Base-by-base conservation (phyloP, 92 coral and sea anemone species). In the Epizoanthus ramosus region DNA sequence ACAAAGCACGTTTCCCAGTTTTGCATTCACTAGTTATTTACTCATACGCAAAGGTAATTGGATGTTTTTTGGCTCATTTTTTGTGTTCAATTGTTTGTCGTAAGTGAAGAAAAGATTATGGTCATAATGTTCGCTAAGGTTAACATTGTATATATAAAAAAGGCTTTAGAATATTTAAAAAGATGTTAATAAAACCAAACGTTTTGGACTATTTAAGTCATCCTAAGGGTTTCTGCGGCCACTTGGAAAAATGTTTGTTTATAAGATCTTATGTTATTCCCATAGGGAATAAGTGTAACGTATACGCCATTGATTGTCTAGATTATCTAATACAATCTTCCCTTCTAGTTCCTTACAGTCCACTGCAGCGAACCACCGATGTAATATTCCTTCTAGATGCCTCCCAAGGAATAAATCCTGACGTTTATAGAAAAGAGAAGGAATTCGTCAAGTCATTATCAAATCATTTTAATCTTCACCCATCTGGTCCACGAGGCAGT, bases 401-500 rank as follows among this genome's bases (percentile, higher is more conserved):
- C 52, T 73, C 79, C 9, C 24, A 61, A 25, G 63, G 63, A 50
- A 61, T 73, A 50, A 50, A 59, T 13, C 24, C 23, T 53, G 47
- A 73, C 18, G 79, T 50, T 53, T 73, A 50, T 73, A 22, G 28
- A 16, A 69, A 53, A 39, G 74, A 91, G 37, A 93, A 93, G 47
- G 73, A 67, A 35, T 93, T 90, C 68, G 90, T 93, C n/a, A 93
- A 91, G 57, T 57, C 89, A 28, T 60, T 89, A 25, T 84, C 85
- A 21, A 84, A 74, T 24, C 75, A 87, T 18, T 60, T 89, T 28
- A 80, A 74, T 63, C 64, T 91, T 12, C 84, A 89, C 8, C 92
- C 87, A 6, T 73, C 71, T 17, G 87, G 87, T 41, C 73, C 86
- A 14, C 92, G 79, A 6, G 92, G 86, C 13, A 89, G 92, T 28